Conservation (phyloP, 2,888 invertebrate genomes). For the Melikaiella ostensackeni region DNA sequence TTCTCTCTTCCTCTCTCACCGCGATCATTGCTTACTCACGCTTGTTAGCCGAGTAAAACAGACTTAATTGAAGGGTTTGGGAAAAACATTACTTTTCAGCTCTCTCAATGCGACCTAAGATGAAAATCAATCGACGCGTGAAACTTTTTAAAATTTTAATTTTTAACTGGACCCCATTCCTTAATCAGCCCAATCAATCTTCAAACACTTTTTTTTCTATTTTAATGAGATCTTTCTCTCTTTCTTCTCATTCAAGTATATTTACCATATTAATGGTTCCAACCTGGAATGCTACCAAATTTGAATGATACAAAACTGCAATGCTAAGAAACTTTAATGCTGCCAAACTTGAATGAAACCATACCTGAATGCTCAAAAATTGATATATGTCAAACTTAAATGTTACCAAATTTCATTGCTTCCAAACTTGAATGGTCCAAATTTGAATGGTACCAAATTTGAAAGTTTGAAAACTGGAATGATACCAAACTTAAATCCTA, state of each 20-base stretch:
- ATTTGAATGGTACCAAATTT: no score
- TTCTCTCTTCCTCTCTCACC: conserved; percentile 41
- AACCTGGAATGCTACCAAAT: no score
- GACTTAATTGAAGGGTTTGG: conserved; percentile 34
- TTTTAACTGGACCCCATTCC: conserved; percentile 15
- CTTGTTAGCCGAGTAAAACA: conserved; percentile 43
- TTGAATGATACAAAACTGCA: no score
- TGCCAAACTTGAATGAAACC: no score
- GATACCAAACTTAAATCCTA: no score
- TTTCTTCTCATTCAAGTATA: background rate
- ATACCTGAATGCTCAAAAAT: no score
- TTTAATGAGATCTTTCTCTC: conserved; percentile 10
- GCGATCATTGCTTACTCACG: conserved; percentile 41
- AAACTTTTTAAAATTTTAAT: conserved; percentile 31
- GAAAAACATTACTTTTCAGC: conserved; percentile 30
- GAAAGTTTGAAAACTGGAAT: no score
- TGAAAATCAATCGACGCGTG: conserved; percentile 17
- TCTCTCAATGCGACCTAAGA: conserved; percentile 38
- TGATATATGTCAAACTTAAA: no score
- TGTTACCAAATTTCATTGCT: no score
- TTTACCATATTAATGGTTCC: no score
- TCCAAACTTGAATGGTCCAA: no score
- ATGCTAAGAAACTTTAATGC: no score
- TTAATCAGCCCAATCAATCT: conserved; percentile 30
- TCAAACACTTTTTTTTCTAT: conserved; percentile 16